Conservation (phyloP, 2,797 vertebrate genomes). For the Rhynchotus rufescens region DNA sequence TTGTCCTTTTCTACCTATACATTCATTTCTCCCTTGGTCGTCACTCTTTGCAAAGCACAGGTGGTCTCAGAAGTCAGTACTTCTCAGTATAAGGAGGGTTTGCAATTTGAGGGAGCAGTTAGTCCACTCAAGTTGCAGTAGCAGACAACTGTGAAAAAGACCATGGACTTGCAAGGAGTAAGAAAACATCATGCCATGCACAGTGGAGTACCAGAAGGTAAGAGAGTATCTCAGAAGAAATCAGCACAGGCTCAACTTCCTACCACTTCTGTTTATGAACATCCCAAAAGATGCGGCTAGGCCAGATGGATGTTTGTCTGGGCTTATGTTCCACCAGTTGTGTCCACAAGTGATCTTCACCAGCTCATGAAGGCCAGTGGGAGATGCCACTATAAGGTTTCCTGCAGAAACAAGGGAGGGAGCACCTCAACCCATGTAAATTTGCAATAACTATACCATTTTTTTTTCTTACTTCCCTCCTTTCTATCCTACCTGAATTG, state of each 20-base stretch:
- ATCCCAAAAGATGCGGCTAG: neutral
- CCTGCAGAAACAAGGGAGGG: neutral
- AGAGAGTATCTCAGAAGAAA: neutral
- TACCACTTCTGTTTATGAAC: neutral
- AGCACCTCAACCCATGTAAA: neutral
- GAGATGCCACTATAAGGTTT: neutral
- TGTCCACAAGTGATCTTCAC: neutral
- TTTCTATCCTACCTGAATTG: constrained; percentile 7
- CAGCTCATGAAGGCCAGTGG: neutral
- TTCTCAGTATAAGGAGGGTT: neutral
- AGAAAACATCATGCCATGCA: neutral
- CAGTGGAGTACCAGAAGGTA: neutral
- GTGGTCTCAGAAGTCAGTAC: neutral
- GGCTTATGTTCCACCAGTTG: neutral
- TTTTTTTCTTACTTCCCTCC: constrained; percentile 41
- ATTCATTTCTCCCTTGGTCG: neutral
- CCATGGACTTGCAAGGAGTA: neutral
- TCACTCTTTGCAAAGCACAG: neutral
- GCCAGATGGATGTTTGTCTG: neutral
- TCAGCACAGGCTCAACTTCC: accelerated
- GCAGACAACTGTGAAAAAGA: neutral
- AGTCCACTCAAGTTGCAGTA: neutral
- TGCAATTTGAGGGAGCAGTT: neutral
- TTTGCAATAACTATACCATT: neutral
- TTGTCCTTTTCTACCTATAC: neutral